Evolutionary conservation across 2,113 vertebrate genomes (phyloP).

Genomic region (Coturnix japonica): DNA sequence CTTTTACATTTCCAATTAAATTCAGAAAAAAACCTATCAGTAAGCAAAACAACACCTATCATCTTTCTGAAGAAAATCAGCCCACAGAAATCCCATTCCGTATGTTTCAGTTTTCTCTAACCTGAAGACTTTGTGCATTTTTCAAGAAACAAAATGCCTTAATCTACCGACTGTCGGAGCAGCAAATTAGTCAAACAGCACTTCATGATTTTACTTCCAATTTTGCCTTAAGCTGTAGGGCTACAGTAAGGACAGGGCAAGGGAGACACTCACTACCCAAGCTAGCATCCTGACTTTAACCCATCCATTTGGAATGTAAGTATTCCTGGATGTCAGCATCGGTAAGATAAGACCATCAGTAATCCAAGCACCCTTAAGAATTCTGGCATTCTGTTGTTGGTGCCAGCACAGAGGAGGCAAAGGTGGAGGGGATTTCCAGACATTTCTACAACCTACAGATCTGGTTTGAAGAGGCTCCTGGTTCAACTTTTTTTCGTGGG

Average conservation of each 20-base stretch:
- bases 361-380: neutral
- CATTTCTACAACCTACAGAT: neutral
- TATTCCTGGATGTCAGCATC: neutral
- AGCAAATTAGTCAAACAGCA: neutral
- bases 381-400: neutral
- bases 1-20: neutral
- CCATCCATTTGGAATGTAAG: neutral
- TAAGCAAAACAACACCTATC: neutral
- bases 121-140: neutral
- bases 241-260: neutral
- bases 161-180: neutral
- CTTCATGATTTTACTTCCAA: neutral
- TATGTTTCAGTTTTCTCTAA: neutral
- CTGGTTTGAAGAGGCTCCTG: neutral
- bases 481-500: neutral
- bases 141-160: neutral
- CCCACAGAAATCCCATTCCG: neutral
- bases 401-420: neutral
- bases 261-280: neutral
- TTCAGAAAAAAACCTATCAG: neutral
- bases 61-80: constrained; percentile 4
- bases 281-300: neutral
- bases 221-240: neutral
- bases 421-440: neutral
- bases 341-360: neutral